Percentiles rank a stretch among this genome's conserved stretches.
These are phyloP conservation scores for Rhinoptilus africanus DNA, from an alignment of 2,113 vertebrate genomes.

Conservation along the genomic window DNA sequence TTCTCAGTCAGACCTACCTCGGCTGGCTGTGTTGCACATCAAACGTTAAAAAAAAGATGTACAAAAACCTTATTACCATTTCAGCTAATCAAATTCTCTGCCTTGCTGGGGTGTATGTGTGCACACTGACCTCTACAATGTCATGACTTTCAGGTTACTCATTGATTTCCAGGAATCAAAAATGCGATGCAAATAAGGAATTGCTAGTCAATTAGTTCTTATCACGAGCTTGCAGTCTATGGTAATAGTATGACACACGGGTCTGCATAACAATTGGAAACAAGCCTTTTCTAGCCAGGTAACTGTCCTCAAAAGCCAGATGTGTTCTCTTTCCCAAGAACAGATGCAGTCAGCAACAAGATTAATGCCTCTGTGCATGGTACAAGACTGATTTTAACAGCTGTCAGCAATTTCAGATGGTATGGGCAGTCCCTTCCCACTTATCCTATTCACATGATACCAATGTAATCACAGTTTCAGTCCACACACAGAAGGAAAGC, in stretches of 20 bases:
- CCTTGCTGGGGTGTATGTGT: neutral
- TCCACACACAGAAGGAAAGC: neutral
- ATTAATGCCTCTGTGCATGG: slow-evolving; percentile 33
- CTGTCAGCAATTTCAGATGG: slow-evolving; percentile 51
- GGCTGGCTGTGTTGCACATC: neutral
- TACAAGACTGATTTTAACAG: slow-evolving; percentile 14
- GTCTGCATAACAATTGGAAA: slow-evolving; percentile 27
- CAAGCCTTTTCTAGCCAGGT: slow-evolving; percentile 24
- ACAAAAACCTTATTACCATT: neutral
- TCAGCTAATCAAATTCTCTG: slow-evolving; percentile 23
- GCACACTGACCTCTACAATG: slow-evolving; percentile 34
- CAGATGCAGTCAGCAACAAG: slow-evolving; percentile 43
- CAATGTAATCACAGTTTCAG: neutral
- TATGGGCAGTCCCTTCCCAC: neutral
- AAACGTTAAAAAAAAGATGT: neutral
- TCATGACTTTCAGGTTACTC: slow-evolving; percentile 43
- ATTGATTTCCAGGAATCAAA: slow-evolving; percentile 32
- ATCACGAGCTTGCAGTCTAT: neutral
- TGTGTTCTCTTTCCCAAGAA: neutral
- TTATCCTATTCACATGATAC: neutral
- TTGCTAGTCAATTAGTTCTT: slow-evolving; percentile 40
- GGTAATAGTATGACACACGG: neutral
- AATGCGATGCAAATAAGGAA: slow-evolving; percentile 37
- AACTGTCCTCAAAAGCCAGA: slow-evolving; percentile 41
- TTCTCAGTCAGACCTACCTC: neutral